Percentiles rank a stretch among this genome's conserved stretches.
phyloP scores from a whole-genome alignment of 2,113 vertebrate species.

The Meleagris gallopavo region DNA sequence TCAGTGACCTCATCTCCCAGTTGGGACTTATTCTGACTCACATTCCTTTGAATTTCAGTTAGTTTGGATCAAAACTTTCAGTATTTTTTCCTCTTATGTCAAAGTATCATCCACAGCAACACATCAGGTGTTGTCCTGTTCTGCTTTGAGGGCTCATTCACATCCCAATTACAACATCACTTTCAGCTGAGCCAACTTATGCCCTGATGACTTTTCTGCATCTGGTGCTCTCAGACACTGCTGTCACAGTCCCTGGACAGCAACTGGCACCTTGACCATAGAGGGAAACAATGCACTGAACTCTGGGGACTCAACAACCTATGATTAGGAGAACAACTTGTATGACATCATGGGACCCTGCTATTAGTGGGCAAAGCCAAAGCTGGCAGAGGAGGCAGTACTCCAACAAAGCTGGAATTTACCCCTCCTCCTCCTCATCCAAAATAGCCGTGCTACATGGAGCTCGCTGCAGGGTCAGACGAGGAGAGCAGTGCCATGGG shows the following conservation, averaged over 20 bases:
- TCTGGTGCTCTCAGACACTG: neutral
- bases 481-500: neutral
- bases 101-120: neutral
- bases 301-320: rapidly evolving
- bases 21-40: neutral
- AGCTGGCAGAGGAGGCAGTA: neutral
- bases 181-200: neutral
- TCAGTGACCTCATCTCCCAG: neutral
- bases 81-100: neutral
- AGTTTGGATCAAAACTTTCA: neutral
- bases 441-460: neutral
- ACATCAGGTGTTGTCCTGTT: neutral
- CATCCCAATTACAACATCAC: rapidly evolving
- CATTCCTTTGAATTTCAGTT: neutral
- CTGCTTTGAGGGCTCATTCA: neutral
- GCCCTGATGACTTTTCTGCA: neutral
- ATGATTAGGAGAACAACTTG: neutral
- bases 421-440: neutral
- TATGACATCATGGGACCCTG: neutral
- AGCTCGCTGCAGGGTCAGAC: neutral
- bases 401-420: neutral
- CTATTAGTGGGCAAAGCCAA: neutral
- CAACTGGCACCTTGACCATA: neutral
- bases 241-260: neutral
- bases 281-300: rapidly evolving